phyloP scores from a whole-genome alignment of 2,888 invertebrate genomes.

The Caenorhabditis sulstoni region DNA sequence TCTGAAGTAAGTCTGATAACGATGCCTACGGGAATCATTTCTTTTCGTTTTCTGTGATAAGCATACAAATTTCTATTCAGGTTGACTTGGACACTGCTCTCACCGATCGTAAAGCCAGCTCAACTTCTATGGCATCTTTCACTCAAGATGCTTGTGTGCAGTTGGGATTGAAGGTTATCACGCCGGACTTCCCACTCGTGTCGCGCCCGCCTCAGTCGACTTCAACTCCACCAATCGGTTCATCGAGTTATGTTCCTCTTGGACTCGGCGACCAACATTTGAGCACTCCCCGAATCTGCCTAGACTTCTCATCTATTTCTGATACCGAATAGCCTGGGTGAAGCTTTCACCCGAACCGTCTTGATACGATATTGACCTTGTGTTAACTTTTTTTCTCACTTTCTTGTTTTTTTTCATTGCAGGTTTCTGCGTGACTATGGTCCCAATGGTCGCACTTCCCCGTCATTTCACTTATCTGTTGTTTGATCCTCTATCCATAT shows the following conservation, averaged over 20 bases:
- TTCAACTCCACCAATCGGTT: no score
- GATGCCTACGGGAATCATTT: no score
- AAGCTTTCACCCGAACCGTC: background rate
- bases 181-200: constrained; percentile 26
- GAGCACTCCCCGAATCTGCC: constrained; percentile 24
- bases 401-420: background rate
- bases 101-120: background rate
- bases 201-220: background rate
- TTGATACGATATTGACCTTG: background rate
- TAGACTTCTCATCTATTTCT: constrained; percentile 35
- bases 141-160: constrained; percentile 14
- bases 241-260: background rate
- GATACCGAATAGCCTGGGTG: constrained; percentile 26
- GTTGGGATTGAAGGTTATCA: constrained; percentile 25
- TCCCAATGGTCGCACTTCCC: no score
- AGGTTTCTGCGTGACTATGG: no score
- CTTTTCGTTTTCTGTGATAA: no score
- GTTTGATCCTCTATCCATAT: background rate
- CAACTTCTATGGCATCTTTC: background rate
- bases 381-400: background rate
- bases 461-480: no score
- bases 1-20: constrained; percentile 31
- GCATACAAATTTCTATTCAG: background rate
- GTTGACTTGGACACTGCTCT: constrained; percentile 12
- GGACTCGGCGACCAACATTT: constrained; percentile 10